Evolutionary conservation across 2,888 invertebrate species (phyloP).

Genomic region (Lasioglossum malachurum): DNA sequence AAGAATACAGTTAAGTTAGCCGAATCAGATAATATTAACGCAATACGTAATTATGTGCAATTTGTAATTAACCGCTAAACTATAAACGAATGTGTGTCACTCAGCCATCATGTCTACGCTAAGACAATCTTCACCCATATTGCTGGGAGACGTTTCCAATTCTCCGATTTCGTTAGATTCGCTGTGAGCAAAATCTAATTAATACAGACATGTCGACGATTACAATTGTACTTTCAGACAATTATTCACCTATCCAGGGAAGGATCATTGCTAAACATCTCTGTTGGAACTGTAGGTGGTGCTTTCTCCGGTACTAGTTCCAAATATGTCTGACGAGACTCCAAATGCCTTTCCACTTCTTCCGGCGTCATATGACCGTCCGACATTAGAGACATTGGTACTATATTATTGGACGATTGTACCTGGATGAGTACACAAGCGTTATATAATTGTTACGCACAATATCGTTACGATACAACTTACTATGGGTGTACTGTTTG

Average conservation of each 20-base stretch:
- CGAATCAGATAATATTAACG: constrained; percentile 66
- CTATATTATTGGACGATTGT: constrained; percentile 85
- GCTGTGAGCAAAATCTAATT: constrained; percentile 85
- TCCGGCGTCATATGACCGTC: constrained; percentile 96
- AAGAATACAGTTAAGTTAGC: constrained; percentile 73
- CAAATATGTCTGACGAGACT: constrained; percentile 92
- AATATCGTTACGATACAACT: constrained; percentile 24
- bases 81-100: constrained; percentile 77
- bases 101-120: constrained; percentile 88
- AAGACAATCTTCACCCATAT: constrained; percentile 92
- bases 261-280: constrained; percentile 98
- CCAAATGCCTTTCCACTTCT: constrained; percentile 95
- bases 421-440: constrained; percentile 84
- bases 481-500: constrained; percentile 81
- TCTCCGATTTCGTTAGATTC: constrained; percentile 92
- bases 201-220: neutral
- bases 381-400: constrained; percentile 87
- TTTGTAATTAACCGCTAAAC: constrained; percentile 66
- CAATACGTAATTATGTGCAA: constrained; percentile 68
- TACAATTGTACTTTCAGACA: neutral
- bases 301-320: constrained; percentile 94
- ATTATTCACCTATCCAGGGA: constrained; percentile 91
- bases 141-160: constrained; percentile 93
- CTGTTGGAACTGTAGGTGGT: constrained; percentile 95
- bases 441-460: neutral